phyloP scores from a whole-genome alignment of 2,113 vertebrate species.

The Pantherophis guttatus region DNA sequence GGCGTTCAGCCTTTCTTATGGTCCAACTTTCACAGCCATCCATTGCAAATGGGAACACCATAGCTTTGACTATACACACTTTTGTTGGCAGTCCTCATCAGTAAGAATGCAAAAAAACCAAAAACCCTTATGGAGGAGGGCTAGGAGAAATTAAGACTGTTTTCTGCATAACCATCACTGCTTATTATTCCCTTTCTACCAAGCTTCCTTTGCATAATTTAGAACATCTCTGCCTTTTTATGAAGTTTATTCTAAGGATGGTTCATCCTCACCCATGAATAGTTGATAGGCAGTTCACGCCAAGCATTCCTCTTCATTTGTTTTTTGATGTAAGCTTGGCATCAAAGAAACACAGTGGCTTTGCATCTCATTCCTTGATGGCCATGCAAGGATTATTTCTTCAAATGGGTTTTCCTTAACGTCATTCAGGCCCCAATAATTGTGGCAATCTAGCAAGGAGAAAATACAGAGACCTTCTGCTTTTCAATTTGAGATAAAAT shows the following conservation, averaged over 20 bases:
- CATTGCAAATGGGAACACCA: no score
- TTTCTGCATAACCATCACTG: background rate
- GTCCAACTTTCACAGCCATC: no score
- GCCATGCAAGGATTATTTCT: background rate
- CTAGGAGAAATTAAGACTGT: background rate
- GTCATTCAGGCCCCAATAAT: background rate
- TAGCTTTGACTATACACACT: no score
- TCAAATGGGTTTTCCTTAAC: background rate
- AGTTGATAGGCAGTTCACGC: background rate
- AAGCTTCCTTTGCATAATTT: background rate
- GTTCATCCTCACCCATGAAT: background rate
- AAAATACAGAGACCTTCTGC: background rate
- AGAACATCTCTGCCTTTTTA: background rate
- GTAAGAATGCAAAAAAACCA: background rate
- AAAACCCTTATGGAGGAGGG: background rate
- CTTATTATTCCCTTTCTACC: background rate
- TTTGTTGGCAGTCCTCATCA: background rate
- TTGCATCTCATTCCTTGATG: background rate
- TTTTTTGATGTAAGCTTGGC: background rate
- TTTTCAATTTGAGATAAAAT: conserved; percentile 7
- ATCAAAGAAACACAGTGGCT: background rate
- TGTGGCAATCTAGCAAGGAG: background rate
- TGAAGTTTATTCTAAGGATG: background rate
- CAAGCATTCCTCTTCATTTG: background rate
- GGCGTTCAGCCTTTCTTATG: no score